Evolutionary conservation across 2,888 invertebrate genomes (phyloP).

Genomic region (Synergus itoensis): DNA sequence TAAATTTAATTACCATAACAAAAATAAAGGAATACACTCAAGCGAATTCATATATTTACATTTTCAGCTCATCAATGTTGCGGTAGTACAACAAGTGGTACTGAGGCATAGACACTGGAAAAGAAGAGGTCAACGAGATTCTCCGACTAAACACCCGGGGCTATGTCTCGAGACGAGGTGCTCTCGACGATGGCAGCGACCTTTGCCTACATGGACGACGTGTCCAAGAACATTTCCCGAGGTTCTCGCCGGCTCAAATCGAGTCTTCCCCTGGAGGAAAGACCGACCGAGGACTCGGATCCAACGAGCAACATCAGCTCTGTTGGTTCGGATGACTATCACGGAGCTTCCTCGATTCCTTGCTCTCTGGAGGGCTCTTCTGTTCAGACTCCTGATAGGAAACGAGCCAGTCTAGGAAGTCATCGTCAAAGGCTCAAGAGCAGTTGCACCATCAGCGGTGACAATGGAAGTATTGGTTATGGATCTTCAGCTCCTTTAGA

Average conservation of each 20-base stretch:
- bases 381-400: constrained; percentile 12
- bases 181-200: constrained; percentile 11
- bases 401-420: constrained; percentile 27
- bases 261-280: constrained; percentile 14
- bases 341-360: constrained; percentile 28
- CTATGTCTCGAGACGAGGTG: constrained; percentile 38
- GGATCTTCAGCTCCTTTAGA: constrained; percentile 55
- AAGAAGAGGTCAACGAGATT: constrained; percentile 25
- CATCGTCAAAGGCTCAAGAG: constrained; percentile 47
- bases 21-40: not conserved
- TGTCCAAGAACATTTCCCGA: constrained; percentile 28
- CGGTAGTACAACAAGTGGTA: not conserved
- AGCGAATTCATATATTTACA: not conserved
- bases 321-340: constrained; percentile 28
- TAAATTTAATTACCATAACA: not conserved
- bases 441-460: constrained; percentile 49
- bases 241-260: constrained; percentile 26
- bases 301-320: constrained; percentile 35
- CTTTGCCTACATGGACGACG: constrained; percentile 31
- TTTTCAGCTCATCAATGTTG: constrained; percentile 27
- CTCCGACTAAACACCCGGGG: not conserved
- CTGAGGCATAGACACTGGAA: constrained; percentile 16
- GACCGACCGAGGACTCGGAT: constrained; percentile 23
- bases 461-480: constrained; percentile 55
- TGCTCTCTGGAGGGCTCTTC: constrained; percentile 31